phyloP scores from a whole-genome alignment of 2,113 vertebrate genomes.

The Ictidomys tridecemlineatus region DNA sequence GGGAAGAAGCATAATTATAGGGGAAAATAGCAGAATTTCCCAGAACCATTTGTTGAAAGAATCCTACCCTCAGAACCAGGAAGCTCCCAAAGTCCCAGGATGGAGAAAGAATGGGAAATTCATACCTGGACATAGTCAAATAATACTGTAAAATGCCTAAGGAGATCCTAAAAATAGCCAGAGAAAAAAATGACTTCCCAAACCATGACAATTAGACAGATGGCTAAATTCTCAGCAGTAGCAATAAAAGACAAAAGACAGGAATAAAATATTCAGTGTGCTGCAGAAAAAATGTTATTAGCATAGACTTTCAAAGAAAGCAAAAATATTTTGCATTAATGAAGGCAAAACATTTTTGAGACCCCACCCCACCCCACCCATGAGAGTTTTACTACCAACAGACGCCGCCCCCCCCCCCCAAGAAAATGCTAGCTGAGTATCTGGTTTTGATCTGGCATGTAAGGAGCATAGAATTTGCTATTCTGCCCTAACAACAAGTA shows the following conservation, averaged over 20 bases:
- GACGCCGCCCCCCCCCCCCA: background rate
- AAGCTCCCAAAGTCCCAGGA: background rate
- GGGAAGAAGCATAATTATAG: background rate
- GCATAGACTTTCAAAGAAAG: conserved; percentile 44
- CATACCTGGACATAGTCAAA: conserved; percentile 34
- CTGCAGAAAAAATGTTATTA: background rate
- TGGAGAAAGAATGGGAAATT: conserved; percentile 58
- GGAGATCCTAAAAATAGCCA: conserved; percentile 22
- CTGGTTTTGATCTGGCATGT: background rate
- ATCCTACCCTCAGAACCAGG: conserved; percentile 3
- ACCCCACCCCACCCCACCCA: no score
- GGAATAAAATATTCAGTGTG: conserved; percentile 2
- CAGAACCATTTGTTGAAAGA: conserved; percentile 21
- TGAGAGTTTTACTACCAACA: background rate
- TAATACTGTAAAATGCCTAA: conserved; percentile 21
- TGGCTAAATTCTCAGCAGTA: background rate
- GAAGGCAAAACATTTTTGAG: background rate
- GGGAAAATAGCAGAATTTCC: background rate
- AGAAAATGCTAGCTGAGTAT: background rate
- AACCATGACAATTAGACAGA: conserved; percentile 61
- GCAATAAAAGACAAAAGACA: conserved; percentile 53
- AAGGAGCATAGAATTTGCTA: background rate
- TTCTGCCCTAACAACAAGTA: background rate
- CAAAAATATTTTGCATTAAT: conserved; percentile 36
- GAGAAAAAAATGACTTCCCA: conserved; percentile 40